Conservation (phyloP, 2,888 invertebrate species). For the Metallyticus violacea region DNA sequence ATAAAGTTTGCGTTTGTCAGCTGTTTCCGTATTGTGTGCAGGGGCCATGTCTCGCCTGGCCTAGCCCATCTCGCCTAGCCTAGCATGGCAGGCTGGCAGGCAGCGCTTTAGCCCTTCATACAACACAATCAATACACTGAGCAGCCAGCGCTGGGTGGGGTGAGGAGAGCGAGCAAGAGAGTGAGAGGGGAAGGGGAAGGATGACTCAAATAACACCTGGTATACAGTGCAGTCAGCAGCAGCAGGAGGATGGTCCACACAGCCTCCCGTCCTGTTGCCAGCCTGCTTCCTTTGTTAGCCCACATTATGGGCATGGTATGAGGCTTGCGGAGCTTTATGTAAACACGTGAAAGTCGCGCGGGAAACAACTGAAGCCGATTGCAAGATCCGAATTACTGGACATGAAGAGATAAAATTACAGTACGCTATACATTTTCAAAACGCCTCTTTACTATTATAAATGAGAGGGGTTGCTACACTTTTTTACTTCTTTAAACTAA, state of each 20-base stretch:
- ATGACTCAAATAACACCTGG: constrained; percentile 23
- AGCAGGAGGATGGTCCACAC: background rate
- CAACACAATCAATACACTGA: constrained; percentile 25
- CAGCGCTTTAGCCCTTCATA: constrained; percentile 17
- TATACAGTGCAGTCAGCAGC: background rate
- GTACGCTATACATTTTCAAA: too few relatives aligned
- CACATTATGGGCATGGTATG: background rate
- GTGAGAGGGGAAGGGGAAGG: background rate
- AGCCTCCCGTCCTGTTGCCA: background rate
- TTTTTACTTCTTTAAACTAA: too few relatives aligned
- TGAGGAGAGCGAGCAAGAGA: background rate
- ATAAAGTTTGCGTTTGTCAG: background rate
- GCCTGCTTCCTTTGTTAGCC: background rate
- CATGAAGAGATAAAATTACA: too few relatives aligned
- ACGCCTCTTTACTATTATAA: too few relatives aligned
- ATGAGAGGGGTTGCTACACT: too few relatives aligned
- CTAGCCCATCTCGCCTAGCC: constrained; percentile 4
- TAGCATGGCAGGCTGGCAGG: constrained; percentile 5
- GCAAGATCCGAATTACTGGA: too few relatives aligned
- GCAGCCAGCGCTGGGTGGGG: background rate
- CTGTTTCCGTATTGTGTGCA: background rate
- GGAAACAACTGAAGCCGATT: too few relatives aligned
- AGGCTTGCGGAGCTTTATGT: background rate
- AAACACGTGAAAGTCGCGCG: too few relatives aligned
- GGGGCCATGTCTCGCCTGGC: background rate